Percentiles rank a stretch among this genome's conserved stretches.
phyloP scores from a whole-genome alignment of 92 coral and sea anemone species.

The Heliopora coerulea region DNA sequence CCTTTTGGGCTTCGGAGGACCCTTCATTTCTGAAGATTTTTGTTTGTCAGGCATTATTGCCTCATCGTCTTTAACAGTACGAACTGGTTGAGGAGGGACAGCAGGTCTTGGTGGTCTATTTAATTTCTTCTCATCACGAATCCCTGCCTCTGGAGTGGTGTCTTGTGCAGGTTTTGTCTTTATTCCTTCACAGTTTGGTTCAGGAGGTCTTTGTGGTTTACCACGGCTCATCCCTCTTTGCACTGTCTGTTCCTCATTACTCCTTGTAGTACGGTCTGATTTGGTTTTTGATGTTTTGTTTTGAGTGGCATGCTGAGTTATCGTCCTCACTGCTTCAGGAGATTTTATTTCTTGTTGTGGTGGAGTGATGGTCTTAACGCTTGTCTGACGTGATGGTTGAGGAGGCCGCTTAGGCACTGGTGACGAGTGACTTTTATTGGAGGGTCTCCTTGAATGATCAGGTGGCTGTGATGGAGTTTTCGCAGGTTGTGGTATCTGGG shows the following conservation, averaged over 20 bases:
- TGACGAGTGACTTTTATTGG: neutral
- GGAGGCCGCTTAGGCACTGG: constrained; percentile 20
- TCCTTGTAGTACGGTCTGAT: no score
- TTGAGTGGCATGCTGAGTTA: no score
- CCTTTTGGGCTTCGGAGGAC: neutral
- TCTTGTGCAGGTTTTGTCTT: neutral
- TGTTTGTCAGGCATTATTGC: neutral
- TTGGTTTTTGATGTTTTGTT: neutral
- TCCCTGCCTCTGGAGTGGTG: neutral
- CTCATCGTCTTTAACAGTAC: neutral
- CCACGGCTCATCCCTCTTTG: no score
- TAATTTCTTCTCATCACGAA: neutral
- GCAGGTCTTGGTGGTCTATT: neutral
- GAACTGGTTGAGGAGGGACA: neutral
- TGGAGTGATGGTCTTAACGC: neutral
- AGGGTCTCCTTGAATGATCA: neutral
- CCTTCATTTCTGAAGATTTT: no score
- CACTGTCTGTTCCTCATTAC: no score
- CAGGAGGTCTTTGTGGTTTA: neutral
- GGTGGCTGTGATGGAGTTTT: neutral
- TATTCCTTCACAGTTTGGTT: constrained; percentile 6
- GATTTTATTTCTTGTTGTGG: neutral
- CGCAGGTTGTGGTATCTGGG: neutral
- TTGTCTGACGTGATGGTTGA: constrained; percentile 1
- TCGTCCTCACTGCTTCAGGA: neutral